A percentile compares a stretch with the other conserved stretches of the same genome.
These are phyloP conservation scores for Scalopus aquaticus DNA, from an alignment of 2,113 vertebrate species.

Conservation along the genomic window DNA sequence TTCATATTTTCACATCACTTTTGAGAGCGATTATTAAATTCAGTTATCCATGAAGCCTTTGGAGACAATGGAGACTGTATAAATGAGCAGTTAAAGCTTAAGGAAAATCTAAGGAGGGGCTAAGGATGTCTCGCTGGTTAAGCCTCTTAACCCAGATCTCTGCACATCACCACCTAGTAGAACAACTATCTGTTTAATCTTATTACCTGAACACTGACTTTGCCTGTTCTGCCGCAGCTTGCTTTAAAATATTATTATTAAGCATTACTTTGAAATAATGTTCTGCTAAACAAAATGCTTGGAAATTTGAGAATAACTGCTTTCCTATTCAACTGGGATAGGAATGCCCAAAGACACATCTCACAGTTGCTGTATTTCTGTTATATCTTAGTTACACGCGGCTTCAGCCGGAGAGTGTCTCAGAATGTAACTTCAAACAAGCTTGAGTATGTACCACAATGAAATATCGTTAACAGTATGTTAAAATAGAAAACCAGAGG, in stretches of 20 bases:
- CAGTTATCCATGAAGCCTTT: constrained; percentile 10
- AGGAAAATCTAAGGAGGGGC: constrained; percentile 19
- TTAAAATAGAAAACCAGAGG: background rate
- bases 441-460: background rate
- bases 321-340: background rate
- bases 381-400: background rate
- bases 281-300: background rate
- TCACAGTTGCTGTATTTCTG: background rate
- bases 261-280: background rate
- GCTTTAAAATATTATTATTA: background rate
- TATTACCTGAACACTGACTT: background rate
- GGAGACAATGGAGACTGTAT: background rate
- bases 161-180: background rate
- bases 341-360: background rate
- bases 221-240: background rate
- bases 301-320: background rate
- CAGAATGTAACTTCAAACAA: constrained; percentile 5
- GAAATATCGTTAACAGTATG: background rate
- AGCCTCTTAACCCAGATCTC: constrained; percentile 30
- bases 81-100: background rate
- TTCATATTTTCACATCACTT: constrained; percentile 32
- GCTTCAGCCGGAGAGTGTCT: background rate
- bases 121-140: constrained; percentile 17
- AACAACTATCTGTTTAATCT: constrained; percentile 14
- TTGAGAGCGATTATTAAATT: constrained; percentile 33